Conservation (phyloP, 1,140 invertebrate species). For the Chlorops oryzae region DNA sequence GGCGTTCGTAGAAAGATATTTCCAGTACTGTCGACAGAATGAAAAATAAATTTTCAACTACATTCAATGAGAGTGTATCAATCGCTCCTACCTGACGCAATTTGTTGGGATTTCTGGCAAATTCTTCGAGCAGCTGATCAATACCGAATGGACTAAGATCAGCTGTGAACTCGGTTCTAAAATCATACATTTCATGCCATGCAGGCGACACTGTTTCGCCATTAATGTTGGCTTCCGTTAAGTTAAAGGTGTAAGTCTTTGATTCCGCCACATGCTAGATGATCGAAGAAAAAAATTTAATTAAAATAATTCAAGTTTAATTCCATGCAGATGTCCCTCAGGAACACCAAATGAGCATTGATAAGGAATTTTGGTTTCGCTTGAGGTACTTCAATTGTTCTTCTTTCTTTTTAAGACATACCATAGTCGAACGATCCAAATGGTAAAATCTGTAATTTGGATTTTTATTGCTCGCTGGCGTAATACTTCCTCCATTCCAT, state of each 20-base stretch:
- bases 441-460: conserved; percentile 74
- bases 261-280: conserved; percentile 61
- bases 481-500: conserved; percentile 72
- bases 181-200: conserved; percentile 65
- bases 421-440: conserved; percentile 57
- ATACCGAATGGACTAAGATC: conserved; percentile 49
- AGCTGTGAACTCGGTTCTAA: conserved; percentile 47
- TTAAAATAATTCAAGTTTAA: neutral
- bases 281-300: neutral
- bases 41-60: neutral
- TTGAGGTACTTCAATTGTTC: neutral
- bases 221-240: conserved; percentile 67
- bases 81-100: conserved; percentile 23
- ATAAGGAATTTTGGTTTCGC: neutral
- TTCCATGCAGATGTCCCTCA: too few relatives aligned
- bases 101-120: conserved; percentile 41
- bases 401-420: conserved; percentile 47
- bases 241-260: conserved; percentile 69
- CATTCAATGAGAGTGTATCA: neutral
- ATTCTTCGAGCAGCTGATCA: conserved; percentile 49
- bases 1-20: conserved; percentile 42
- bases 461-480: conserved; percentile 62
- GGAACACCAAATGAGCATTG: too few relatives aligned
- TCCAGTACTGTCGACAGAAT: conserved; percentile 24
- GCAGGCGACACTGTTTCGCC: conserved; percentile 49